Evolutionary conservation across 30 jellyfish, hydroid and myxozoan species (phyloP), one percentile per base, ranked within the genome.

Genomic region (Aurelia sp.): DNA sequence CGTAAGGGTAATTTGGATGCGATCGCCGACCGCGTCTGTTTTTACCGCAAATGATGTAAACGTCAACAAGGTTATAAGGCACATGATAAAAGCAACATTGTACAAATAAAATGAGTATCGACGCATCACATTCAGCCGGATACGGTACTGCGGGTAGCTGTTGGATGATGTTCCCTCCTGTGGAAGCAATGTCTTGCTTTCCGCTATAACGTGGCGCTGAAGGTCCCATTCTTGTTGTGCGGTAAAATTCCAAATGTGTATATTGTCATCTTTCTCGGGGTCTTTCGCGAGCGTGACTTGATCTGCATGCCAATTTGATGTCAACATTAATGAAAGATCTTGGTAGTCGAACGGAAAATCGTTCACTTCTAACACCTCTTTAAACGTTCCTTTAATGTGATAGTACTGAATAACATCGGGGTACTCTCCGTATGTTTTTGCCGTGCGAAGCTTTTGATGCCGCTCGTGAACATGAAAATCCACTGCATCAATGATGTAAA

Each of bases 271-370:
- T 41, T 58, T 31, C 41, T 51, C 65, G 17, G 13, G 60, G 17
- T 81, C 84, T 60, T 71, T 71, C 35, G 44, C 66, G 11, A 83
- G 64, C 41, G 60, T 70, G 4, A 69, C 21, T 19, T 33, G 13
- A 6, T 83, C 81, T 5, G 79, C 80, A 59, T 62, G 62, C 81
- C 92, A 83, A 40, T 61, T 73, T 4, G 92, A 55, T 12, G 86
- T 70, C 64, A 73, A 35, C 11, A 64, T 83, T 65, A 83, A 30
- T 21, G 92, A 17, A 3, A 83, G 92, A 17, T 60, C 63, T 52
- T 73, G 86, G 52, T 83, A 83, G 15, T 83, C 92, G 66, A 83
- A 83, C 20, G 92, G 92, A 27, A 83, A 83, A 52, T 58, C 10
- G 63, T 52, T 41, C 30, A 83, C 71, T 44, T 81, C 76, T 3